Base-by-base conservation (phyloP, 2,797 vertebrate species). In the Amniataba percoides region DNA sequence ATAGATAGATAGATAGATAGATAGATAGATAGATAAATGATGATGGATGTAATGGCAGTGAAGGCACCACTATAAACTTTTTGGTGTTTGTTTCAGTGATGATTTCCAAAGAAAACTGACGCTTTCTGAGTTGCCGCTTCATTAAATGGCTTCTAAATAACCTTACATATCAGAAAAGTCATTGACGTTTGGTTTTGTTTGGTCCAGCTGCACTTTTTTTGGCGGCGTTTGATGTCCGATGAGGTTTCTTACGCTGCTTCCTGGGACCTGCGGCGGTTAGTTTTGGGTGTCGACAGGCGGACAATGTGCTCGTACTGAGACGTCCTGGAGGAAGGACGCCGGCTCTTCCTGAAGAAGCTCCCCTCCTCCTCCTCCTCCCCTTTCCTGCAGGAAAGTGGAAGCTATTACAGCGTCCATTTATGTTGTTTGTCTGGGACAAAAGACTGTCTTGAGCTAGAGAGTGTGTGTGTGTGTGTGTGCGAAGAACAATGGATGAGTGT, bases 271-370 rank as follows among this genome's bases (percentile, higher is more conserved):
- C 49, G 11, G 36, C 69, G 70, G 48, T 88, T 77, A 48, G 21
- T 31, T 84, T 45, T 93, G 40, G 91, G 93, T n/a, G 92, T 87
- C 0, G 94, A 92, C 73, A 95, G 63, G 25, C 89, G 89, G 69
- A 84, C 65, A 43, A 87, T 81, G 63, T 79, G 83, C 63, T 94
- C 70, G 0, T 89, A 89, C 81, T 85, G 90, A 16, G 71, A 73
- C 3, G 74, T 55, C 53, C 39, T 66, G 49, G 85, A 90, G 80
- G 86, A 89, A 88, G 89, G 77, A 75, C 25, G 66, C 40, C 9
- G 57, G 31, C 60, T 88, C 77, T 87, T 94, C 83, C 85, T 92
- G 73, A 56, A 80, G 81, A 64, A 77, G 55, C 64, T 77, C n/a
- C 11, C 80, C 65, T 76, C 87, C 51, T 40, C 84, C 74, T 81